These are phyloP conservation scores for Drosophila biarmipes DNA, from an alignment of 1,140 invertebrate species.

Conservation along the genomic window DNA sequence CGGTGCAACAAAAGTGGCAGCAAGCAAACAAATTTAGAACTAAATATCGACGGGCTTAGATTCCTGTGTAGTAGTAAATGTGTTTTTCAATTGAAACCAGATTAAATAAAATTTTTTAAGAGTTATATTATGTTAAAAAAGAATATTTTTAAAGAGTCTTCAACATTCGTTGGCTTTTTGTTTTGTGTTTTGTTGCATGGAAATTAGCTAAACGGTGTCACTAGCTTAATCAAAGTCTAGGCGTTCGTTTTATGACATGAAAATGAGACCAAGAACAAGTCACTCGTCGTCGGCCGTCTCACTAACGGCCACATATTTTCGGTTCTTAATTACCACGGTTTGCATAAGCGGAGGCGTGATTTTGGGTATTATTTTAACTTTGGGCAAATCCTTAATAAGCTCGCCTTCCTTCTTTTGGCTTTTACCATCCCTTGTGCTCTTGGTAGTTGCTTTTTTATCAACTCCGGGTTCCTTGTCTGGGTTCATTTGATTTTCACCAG, in stretches of 20 bases:
- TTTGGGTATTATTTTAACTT: background rate
- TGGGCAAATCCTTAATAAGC: background rate
- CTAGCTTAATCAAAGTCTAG: background rate
- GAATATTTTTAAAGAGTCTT: background rate
- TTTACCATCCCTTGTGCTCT: background rate
- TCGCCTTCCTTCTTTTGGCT: too few relatives aligned
- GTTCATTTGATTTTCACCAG: background rate
- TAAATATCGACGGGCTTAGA: background rate
- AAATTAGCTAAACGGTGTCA: background rate
- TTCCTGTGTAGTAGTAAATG: background rate
- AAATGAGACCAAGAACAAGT: background rate
- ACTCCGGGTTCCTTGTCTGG: background rate
- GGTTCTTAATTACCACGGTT: slow-evolving; percentile 36
- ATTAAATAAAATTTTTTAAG: too few relatives aligned
- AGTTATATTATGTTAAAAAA: background rate
- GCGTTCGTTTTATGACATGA: background rate
- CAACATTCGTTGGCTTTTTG: background rate
- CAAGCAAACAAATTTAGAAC: slow-evolving; percentile 8
- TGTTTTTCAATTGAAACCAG: too few relatives aligned
- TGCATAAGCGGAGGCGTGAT: slow-evolving; percentile 46
- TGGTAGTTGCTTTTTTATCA: background rate
- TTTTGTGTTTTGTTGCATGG: background rate
- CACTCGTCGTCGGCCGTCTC: slow-evolving; percentile 35
- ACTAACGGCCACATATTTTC: slow-evolving; percentile 57
- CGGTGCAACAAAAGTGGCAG: slow-evolving; percentile 34